A percentile compares a stretch with the other conserved stretches of the same genome.
phyloP scores from a whole-genome alignment of 1,140 invertebrate genomes.

The Drosophila micromelanica region DNA sequence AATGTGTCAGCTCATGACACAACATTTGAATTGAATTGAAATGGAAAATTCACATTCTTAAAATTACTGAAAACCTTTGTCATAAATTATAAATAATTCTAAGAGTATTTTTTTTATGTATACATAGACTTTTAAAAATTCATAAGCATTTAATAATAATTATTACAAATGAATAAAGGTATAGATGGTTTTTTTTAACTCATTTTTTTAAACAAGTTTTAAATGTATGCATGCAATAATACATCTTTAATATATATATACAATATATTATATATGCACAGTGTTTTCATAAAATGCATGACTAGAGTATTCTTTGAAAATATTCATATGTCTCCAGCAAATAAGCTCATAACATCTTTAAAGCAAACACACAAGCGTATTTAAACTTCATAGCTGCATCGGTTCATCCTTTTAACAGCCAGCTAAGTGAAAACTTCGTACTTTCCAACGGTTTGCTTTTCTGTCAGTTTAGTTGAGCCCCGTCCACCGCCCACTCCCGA shows the following conservation, averaged over 20 bases:
- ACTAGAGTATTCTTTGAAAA: neutral
- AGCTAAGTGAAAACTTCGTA: constrained; percentile 28
- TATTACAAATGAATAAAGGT: too few species aligned
- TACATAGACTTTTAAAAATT: constrained; percentile 3
- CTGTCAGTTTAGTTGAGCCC: neutral
- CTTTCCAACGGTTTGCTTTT: constrained; percentile 32
- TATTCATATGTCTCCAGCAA: neutral
- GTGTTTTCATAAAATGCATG: neutral
- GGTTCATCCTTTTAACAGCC: constrained; percentile 34
- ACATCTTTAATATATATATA: too few species aligned
- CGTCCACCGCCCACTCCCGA: neutral
- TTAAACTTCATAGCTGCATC: constrained; percentile 11
- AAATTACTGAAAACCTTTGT: too few species aligned
- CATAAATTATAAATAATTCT: too few species aligned
- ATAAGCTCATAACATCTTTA: constrained; percentile 10
- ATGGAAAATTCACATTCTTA: neutral
- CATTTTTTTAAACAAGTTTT: too few species aligned
- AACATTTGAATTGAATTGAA: neutral
- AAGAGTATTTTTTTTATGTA: too few species aligned
- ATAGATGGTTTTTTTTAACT: too few species aligned
- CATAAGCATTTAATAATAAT: neutral
- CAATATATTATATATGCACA: too few species aligned
- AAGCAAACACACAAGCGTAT: constrained; percentile 18
- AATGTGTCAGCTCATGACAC: neutral
- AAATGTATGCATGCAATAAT: too few species aligned